A percentile compares a stretch with the other conserved stretches of the same genome.
phyloP scores from a whole-genome alignment of 1,140 invertebrate genomes.

The Dendroctonus ponderosae region DNA sequence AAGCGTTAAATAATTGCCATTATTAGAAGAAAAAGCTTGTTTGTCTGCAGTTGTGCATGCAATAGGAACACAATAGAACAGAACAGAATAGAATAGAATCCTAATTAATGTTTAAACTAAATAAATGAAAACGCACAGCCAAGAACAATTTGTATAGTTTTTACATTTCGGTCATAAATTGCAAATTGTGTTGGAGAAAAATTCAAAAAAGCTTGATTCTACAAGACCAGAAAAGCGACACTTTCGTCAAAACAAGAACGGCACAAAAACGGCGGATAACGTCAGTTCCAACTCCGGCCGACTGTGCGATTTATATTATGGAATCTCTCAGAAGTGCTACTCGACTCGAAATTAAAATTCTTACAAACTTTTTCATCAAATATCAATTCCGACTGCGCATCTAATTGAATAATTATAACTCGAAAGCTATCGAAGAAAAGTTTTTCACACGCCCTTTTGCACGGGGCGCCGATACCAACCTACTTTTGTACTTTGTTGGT shows the following conservation, averaged over 20 bases:
- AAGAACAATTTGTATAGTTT: no score
- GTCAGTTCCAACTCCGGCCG: neutral
- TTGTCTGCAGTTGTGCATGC: no score
- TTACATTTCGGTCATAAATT: no score
- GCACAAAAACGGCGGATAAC: neutral
- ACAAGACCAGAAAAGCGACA: no score
- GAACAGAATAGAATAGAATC: no score
- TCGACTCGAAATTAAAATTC: conserved; percentile 27
- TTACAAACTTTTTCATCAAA: conserved; percentile 33
- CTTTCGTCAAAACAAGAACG: neutral
- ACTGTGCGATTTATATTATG: conserved; percentile 9
- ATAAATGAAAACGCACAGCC: no score
- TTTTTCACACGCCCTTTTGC: conserved; percentile 21
- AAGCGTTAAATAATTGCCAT: no score
- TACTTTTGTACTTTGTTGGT: conserved; percentile 11
- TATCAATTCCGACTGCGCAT: conserved; percentile 33
- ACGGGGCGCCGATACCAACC: neutral
- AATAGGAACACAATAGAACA: no score
- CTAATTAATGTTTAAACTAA: no score
- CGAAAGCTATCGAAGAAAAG: conserved; percentile 30
- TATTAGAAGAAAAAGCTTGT: no score
- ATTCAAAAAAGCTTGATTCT: no score
- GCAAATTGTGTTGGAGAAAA: no score
- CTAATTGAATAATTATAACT: conserved; percentile 36
- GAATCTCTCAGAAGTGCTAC: conserved; percentile 1